Conservation (phyloP, 2,113 vertebrate genomes). For the Cinclus cinclus region DNA sequence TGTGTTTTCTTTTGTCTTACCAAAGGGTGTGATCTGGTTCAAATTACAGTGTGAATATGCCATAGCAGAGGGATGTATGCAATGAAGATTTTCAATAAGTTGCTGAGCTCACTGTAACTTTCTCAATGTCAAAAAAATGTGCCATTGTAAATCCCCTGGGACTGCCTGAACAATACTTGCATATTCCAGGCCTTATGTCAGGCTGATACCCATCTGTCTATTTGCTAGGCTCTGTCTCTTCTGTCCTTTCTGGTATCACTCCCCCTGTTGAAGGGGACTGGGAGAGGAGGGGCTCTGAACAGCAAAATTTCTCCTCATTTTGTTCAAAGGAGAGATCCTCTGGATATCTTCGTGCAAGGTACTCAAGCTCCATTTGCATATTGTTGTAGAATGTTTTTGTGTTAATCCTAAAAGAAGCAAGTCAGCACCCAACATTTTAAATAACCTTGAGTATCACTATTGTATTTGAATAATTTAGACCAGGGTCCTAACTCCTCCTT, state of each 20-base stretch:
- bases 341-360: not conserved
- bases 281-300: not conserved
- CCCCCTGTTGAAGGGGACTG: not conserved
- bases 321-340: not conserved
- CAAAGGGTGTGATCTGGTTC: not conserved
- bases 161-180: not conserved
- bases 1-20: not conserved
- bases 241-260: slow-evolving; percentile 15
- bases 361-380: not conserved
- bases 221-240: not conserved
- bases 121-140: slow-evolving; percentile 38
- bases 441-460: not conserved
- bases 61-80: not conserved
- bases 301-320: not conserved
- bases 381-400: not conserved
- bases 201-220: not conserved
- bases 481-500: not conserved
- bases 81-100: slow-evolving; percentile 34
- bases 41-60: not conserved
- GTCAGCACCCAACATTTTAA: not conserved
- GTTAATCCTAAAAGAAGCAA: not conserved
- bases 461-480: not conserved
- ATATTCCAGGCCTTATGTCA: slow-evolving; percentile 35
- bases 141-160: slow-evolving; percentile 8
- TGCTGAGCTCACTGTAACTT: not conserved